phyloP scores from a whole-genome alignment of 2,888 invertebrate genomes.

The Ectropis crepuscularia region DNA sequence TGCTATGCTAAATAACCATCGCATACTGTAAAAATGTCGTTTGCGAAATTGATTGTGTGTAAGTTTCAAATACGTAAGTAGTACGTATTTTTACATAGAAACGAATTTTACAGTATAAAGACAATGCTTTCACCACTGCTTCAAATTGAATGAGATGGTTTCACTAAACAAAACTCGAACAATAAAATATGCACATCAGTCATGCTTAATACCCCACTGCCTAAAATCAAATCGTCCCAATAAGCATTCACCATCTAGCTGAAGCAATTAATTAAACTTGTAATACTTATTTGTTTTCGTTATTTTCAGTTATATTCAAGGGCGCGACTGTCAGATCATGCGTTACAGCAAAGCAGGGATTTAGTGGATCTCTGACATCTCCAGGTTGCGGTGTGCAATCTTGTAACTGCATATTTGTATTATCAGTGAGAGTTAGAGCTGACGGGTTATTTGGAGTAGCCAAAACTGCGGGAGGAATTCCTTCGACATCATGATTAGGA shows the following conservation, averaged over 20 bases:
- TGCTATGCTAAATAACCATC: no score
- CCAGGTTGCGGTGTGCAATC: conserved; percentile 61
- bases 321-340: conserved; percentile 75
- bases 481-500: conserved; percentile 50
- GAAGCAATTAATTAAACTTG: no score
- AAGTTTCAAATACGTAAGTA: no score
- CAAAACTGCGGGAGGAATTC: conserved; percentile 25
- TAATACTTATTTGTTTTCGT: conserved; percentile 22
- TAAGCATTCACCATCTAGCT: no score
- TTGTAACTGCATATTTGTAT: conserved; percentile 45
- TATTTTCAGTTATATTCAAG: conserved; percentile 48
- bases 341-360: conserved; percentile 70
- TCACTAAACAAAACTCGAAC: no score
- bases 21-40: no score
- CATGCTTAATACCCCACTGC: not conserved
- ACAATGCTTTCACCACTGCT: no score
- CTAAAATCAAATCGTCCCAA: not conserved
- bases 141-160: no score
- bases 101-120: no score
- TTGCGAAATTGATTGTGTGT: no score
- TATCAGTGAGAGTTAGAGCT: conserved; percentile 53
- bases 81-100: no score
- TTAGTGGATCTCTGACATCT: conserved; percentile 71
- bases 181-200: no score
- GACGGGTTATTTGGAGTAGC: conserved; percentile 51